phyloP scores from a whole-genome alignment of 2,797 vertebrate species.

The Poecilia gillii region DNA sequence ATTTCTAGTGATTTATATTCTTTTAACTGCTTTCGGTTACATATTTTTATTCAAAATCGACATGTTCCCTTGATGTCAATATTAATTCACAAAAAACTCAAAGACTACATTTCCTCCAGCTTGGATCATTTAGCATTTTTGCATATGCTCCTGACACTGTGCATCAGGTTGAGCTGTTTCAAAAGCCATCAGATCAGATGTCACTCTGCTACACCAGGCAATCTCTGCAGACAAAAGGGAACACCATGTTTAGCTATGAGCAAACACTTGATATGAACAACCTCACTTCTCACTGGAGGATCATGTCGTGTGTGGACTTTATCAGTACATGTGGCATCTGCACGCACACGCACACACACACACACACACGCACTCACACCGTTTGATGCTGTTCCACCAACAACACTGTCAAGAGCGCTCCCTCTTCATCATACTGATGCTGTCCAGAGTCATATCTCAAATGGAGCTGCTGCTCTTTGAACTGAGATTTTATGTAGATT shows the following conservation, averaged over 20 bases:
- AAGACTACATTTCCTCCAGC: background rate
- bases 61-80: background rate
- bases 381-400: constrained; percentile 64
- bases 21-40: background rate
- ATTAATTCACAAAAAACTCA: background rate
- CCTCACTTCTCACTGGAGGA: constrained; percentile 42
- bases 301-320: constrained; percentile 35
- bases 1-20: background rate
- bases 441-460: constrained; percentile 64
- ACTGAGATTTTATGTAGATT: constrained; percentile 38
- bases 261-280: constrained; percentile 60
- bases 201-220: constrained; percentile 32
- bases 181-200: constrained; percentile 53
- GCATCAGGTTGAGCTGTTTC: constrained; percentile 13
- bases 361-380: constrained; percentile 18
- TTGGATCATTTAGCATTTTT: constrained; percentile 14
- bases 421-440: constrained; percentile 54
- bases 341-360: constrained; percentile 30
- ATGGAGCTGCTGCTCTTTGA: constrained; percentile 58
- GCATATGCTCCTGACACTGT: constrained; percentile 11
- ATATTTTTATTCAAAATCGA: background rate
- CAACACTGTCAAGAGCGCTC: constrained; percentile 58
- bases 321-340: constrained; percentile 54
- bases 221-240: constrained; percentile 43
- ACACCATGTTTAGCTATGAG: constrained; percentile 45